Percentiles rank a stretch among this genome's conserved stretches.
phyloP scores from a whole-genome alignment of 2,888 invertebrate genomes.

The Chaetogeoica ovagalla region DNA sequence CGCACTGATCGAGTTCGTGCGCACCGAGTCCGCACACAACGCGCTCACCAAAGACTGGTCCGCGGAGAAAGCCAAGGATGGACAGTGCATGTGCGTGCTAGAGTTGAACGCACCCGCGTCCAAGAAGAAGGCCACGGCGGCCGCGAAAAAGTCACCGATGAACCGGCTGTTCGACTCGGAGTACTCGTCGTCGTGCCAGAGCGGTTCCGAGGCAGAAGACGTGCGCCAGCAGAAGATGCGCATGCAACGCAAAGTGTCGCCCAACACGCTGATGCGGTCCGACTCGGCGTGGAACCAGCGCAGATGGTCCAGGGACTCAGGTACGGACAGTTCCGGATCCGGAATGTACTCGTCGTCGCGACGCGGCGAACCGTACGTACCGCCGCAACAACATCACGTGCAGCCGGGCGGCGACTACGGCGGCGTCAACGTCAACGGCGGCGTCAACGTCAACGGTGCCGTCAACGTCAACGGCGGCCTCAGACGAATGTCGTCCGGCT shows the following conservation, averaged over 20 bases:
- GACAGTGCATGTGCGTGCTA: conserved; percentile 70
- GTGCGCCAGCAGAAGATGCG: conserved; percentile 58
- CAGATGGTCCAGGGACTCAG: conserved; percentile 62
- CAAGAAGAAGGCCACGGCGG: conserved; percentile 68
- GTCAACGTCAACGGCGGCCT: conserved; percentile 5
- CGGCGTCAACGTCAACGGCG: too few species aligned
- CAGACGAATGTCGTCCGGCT: conserved; percentile 71
- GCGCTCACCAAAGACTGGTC: conserved; percentile 71
- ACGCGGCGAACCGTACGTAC: conserved; percentile 64
- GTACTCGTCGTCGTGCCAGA: conserved; percentile 64
- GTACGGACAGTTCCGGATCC: conserved; percentile 64
- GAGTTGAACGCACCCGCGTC: conserved; percentile 74
- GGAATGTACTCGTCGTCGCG: conserved; percentile 64
- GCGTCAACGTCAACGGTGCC: too few species aligned
- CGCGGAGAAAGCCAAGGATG: conserved; percentile 61
- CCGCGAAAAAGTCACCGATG: conserved; percentile 64
- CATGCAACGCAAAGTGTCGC: conserved; percentile 58
- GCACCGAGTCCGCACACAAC: conserved; percentile 80
- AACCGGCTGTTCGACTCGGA: conserved; percentile 65
- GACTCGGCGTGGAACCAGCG: conserved; percentile 68
- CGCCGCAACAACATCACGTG: conserved; percentile 58
- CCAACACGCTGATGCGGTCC: conserved; percentile 58
- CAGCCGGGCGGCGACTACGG: too few species aligned
- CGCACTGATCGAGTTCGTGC: conserved; percentile 88
- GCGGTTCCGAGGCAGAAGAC: conserved; percentile 64